Base-by-base conservation (phyloP, 2,888 invertebrate genomes). In the Melieria crassipennis region DNA sequence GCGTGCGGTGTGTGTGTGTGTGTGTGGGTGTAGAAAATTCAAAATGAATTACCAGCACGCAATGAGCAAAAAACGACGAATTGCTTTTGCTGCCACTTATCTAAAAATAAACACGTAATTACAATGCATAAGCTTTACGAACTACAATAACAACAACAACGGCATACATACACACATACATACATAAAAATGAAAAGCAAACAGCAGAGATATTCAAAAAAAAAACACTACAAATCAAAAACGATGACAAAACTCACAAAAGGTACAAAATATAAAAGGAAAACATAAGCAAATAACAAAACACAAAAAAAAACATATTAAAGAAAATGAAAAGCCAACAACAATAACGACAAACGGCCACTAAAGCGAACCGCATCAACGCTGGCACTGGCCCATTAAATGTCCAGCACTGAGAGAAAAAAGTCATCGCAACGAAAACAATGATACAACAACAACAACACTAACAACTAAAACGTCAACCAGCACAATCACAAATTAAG, bases 401-500 rank as follows among this genome's bases (percentile, higher is more conserved):
- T 11, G 55, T 7, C 16, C 7, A 55, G 9, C 16, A 55, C 9
- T 7, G 16, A 11, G 13, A 55, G 55, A 6, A 58, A 16, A 58
- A 58, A 58, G 30, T 58, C 6, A 58, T n/a, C 5, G 10, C 9
- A 62, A 10, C 30, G 30, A 30, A 30, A 30, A 30, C 30, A 30
- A 30, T 30, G 48, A 62, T 1, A 7, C 30, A 64, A 10, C 48
- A 30, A 16, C 10, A 56, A 13, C 56, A 56, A 7, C 10, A 50
- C 2, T 2, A 58, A 63, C 70, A 48, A 47, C 73, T 71, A 65
- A 68, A 74, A 65, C 56, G 62, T 64, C 76, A 75, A 13, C 46
- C 10, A 65, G 67, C 45, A 60, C 50, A 58, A 58, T 10, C 7
- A 30, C 30, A 30, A 30, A 30, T 30, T 30, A 30, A 30, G 30